phyloP scores from a whole-genome alignment of 2,888 invertebrate genomes.

The Tribolium freemani region DNA sequence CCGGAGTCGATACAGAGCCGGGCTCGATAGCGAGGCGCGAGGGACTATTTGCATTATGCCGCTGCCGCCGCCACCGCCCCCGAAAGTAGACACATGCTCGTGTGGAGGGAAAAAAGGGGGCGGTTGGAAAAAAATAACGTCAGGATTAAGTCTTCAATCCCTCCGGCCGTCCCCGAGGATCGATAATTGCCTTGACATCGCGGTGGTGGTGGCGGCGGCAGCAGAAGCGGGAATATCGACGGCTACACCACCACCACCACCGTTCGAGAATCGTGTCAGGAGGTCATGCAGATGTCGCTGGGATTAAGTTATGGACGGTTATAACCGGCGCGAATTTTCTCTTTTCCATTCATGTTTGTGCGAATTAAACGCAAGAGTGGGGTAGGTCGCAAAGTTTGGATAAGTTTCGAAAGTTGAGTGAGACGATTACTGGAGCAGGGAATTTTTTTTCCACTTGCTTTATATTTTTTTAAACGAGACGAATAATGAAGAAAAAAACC shows the following conservation, averaged over 20 bases:
- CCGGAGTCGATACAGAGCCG: slow-evolving; percentile 64
- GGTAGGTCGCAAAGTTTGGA: slow-evolving; percentile 21
- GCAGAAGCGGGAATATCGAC: neutral
- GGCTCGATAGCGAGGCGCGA: slow-evolving; percentile 41
- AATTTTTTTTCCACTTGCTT: too few species aligned
- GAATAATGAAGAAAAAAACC: too few species aligned
- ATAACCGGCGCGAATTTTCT: slow-evolving; percentile 17
- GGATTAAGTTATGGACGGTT: slow-evolving; percentile 9
- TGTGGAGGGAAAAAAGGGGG: slow-evolving; percentile 1
- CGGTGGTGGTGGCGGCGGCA: slow-evolving; percentile 12
- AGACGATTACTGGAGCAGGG: neutral
- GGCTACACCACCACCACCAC: neutral
- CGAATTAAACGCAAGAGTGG: slow-evolving; percentile 30
- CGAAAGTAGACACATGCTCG: slow-evolving; percentile 1
- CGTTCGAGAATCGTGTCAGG: slow-evolving; percentile 16
- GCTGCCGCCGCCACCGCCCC: neutral
- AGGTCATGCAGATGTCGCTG: slow-evolving; percentile 27
- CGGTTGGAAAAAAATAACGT: slow-evolving; percentile 11
- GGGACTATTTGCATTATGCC: slow-evolving; percentile 37
- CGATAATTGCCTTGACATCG: slow-evolving; percentile 46
- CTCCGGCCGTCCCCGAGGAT: slow-evolving; percentile 26
- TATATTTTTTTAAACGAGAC: too few species aligned
- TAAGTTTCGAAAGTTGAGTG: slow-evolving; percentile 12
- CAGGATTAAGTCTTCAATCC: slow-evolving; percentile 36
- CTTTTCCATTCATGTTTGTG: slow-evolving; percentile 39